Evolutionary conservation across 2,113 vertebrate genomes (phyloP), one percentile per base, ranked within the genome.

Genomic region (Falco punctatus): DNA sequence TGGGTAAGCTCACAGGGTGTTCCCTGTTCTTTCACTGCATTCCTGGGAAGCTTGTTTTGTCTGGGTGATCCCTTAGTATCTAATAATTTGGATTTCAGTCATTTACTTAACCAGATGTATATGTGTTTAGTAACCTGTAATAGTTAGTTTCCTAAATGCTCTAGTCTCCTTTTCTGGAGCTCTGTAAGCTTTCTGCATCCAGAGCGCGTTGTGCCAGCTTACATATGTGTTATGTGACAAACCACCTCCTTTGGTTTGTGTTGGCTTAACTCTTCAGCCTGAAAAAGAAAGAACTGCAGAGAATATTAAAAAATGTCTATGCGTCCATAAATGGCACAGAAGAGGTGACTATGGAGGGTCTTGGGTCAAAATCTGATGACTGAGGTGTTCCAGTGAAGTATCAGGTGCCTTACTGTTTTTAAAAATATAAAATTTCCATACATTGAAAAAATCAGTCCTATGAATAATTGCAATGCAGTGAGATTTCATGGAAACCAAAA

Each of bases 151-250:
- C 58, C 64, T 66, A 58, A 80, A 70, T 12, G 33, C 24, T 71
- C 13, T 77, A 44, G 51, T 90, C 51, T n/a, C 27, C 11, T 75
- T 90, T 46, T 27, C 9, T 75, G 74, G 85, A 93, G 20, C 74
- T 77, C 2, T 48, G n/a, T 61, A 72, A 90, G 54, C 13, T 70
- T 93, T 88, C 81, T 69, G 79, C 42, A 66, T 58, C 22, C 38
- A 62, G 67, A 81, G 67, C 72, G 40, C 0, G 0, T 40, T 65
- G 71, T 83, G 69, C 72, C 88, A 91, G 69, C 72, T 92, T 58
- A 65, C 51, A n/a, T 28, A 75, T 24, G 67, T 84, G 92, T 88
- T 90, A 80, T 42, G 64, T 86, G 83, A 95, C 88, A 85, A 88
- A 62, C 48, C 42, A 42, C 67, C 82, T 92, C 64, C 64, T 73